A percentile compares a stretch with the other conserved stretches of the same genome.
These are phyloP conservation scores for Bombylius discolor DNA, from an alignment of 2,888 invertebrate genomes.

Conservation along the genomic window DNA sequence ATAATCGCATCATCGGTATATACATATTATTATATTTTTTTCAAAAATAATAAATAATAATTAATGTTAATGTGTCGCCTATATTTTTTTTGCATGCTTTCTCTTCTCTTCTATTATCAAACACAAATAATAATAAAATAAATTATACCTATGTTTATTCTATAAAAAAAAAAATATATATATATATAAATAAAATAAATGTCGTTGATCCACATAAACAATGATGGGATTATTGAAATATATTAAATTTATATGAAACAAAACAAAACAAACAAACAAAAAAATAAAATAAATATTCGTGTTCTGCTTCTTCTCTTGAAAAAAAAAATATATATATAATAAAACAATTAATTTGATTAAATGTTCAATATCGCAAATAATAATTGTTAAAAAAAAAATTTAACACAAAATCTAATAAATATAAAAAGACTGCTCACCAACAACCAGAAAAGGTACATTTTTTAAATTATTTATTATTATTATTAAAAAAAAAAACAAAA, in stretches of 20 bases:
- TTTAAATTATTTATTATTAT: constrained; percentile 12
- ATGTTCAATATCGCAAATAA: constrained; percentile 3
- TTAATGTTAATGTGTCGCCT: constrained; percentile 24
- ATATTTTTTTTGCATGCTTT: constrained; percentile 26
- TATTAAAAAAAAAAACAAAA: constrained; percentile 2
- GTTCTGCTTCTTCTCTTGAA: no score
- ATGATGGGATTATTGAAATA: constrained; percentile 1
- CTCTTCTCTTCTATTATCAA: constrained; percentile 21
- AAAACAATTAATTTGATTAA: background rate
- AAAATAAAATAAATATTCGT: background rate
- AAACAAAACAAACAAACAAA: background rate
- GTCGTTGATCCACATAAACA: background rate
- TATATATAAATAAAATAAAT: background rate
- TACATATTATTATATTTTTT: no score
- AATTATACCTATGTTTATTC: background rate
- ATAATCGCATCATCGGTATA: no score
- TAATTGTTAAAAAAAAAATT: constrained; percentile 4
- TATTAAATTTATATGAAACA: constrained; percentile 2
- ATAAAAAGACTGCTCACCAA: constrained; percentile 33
- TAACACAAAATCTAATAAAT: constrained; percentile 16
- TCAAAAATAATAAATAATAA: no score
- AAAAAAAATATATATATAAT: background rate
- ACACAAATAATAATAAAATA: constrained; percentile 15
- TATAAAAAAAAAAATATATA: no score
- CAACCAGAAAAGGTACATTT: constrained; percentile 33